Evolutionary conservation across 2,888 invertebrate species (phyloP).

Genomic region (Troglohyphantes excavatus): DNA sequence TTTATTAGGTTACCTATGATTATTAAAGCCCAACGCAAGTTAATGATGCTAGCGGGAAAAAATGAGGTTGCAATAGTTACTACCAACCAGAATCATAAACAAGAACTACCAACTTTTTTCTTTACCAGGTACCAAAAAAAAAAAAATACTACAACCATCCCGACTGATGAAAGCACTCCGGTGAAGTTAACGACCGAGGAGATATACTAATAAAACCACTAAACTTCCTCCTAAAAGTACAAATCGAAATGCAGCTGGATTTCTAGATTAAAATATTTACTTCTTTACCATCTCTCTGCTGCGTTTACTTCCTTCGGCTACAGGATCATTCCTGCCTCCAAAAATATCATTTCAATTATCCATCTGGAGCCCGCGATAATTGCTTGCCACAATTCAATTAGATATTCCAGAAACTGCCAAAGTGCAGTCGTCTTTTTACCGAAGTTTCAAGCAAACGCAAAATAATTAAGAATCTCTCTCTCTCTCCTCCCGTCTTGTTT

Average conservation of each 20-base stretch:
- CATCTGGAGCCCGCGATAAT: slow-evolving; percentile 60
- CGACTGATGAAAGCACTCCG: background rate
- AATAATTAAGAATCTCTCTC: slow-evolving; percentile 75
- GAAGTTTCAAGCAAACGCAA: slow-evolving; percentile 54
- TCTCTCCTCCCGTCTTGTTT: too few species aligned
- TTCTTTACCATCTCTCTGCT: slow-evolving; percentile 15
- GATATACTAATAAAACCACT: slow-evolving; percentile 2
- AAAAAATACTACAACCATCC: background rate
- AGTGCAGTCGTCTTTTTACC: slow-evolving; percentile 19
- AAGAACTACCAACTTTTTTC: background rate
- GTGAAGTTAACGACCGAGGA: slow-evolving; percentile 14
- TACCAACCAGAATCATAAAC: background rate
- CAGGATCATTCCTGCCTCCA: background rate
- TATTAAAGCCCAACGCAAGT: too few species aligned
- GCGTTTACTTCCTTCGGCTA: slow-evolving; percentile 1
- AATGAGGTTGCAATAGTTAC: background rate
- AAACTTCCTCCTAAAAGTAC: background rate
- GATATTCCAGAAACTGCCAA: slow-evolving; percentile 2
- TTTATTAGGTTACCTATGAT: too few species aligned
- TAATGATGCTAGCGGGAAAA: background rate
- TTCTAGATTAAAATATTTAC: slow-evolving; percentile 23
- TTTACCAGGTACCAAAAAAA: background rate
- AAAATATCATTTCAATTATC: slow-evolving; percentile 74
- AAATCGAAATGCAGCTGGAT: background rate
- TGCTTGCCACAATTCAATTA: slow-evolving; percentile 72